These are phyloP conservation scores for Lepidostoma basale DNA, from an alignment of 1,140 invertebrate genomes.

Conservation along the genomic window DNA sequence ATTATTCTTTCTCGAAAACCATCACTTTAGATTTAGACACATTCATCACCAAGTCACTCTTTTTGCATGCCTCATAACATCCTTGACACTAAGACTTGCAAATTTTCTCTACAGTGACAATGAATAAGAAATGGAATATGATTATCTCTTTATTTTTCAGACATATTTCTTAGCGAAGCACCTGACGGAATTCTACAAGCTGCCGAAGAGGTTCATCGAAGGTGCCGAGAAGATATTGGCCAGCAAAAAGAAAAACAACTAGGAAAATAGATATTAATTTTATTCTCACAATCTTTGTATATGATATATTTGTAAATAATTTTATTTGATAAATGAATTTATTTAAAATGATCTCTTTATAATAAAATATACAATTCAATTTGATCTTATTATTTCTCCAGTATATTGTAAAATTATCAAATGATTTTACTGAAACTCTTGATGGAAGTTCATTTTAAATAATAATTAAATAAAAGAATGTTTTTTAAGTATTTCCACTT, in stretches of 20 bases:
- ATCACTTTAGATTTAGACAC: too few species aligned
- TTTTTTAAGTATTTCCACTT: too few species aligned
- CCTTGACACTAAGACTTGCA: background rate
- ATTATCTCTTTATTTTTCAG: slow-evolving; percentile 47
- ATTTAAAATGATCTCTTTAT: slow-evolving; percentile 20
- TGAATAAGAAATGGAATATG: background rate
- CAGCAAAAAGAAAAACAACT: slow-evolving; percentile 53
- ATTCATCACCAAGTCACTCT: too few species aligned
- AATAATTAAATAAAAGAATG: too few species aligned
- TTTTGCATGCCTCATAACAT: too few species aligned
- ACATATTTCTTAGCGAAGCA: slow-evolving; percentile 57
- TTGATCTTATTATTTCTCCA: too few species aligned
- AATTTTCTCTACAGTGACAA: background rate
- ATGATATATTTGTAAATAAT: slow-evolving; percentile 15
- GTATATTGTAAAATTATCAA: too few species aligned
- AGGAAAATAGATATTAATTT: slow-evolving; percentile 13
- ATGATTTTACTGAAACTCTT: too few species aligned
- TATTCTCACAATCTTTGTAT: slow-evolving; percentile 21
- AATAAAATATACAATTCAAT: slow-evolving; percentile 23
- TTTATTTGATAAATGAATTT: slow-evolving; percentile 20
- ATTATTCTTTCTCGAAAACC: too few species aligned
- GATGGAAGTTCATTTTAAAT: too few species aligned
- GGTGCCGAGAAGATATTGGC: slow-evolving; percentile 59
- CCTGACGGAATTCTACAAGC: slow-evolving; percentile 57
- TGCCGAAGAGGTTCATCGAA: slow-evolving; percentile 60